Base-by-base conservation (phyloP, 2,113 vertebrate genomes). In the Platysteira castanea region DNA sequence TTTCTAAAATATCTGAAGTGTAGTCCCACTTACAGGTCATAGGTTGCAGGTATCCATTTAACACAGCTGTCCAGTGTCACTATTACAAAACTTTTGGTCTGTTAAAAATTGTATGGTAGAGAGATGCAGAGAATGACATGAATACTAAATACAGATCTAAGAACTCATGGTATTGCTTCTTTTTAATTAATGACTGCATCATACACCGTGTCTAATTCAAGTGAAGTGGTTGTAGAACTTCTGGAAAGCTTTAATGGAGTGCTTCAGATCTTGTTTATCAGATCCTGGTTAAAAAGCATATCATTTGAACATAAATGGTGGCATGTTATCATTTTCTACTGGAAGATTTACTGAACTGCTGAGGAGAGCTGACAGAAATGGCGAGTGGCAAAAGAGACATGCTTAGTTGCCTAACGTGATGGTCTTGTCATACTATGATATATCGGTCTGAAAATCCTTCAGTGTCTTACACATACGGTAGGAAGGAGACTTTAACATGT, bases 251-350 rank as follows among this genome's bases (percentile, higher is more conserved):
- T 89, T 92, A 91, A 79, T 77, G 37, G 35, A 75, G 60, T 85
- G 67, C 81, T 93, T 87, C 77, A 85, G 93, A 89, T 53, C 57
- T 87, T 94, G 50, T 89, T 95, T 94, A 79, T 64, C 78, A 70
- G 81, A 64, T 82, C 81, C 54, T 73, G 46, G 61, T 84, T 89
- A 85, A 91, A 96, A 92, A 83, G 57, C 73, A 8, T 84, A 33
- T 93, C 1, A 73, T 87, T 89, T 89, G 57, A 94, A 68, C 64
- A 46, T 91, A 95, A 91, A 41, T 75, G 68, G 80, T 91, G 52
- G 37, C 67, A 54, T 24, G 41, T 78, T 95, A 89, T 5, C 0
- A 0, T 75, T 84, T 92, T 80, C 31, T 23, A 7, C 50, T 47
- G 75, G 52, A 89, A 95, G 83, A 79, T 92, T 88, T 88, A 64